Evolutionary conservation across 2,888 invertebrate genomes (phyloP).

Genomic region (Terebella lapidaria): DNA sequence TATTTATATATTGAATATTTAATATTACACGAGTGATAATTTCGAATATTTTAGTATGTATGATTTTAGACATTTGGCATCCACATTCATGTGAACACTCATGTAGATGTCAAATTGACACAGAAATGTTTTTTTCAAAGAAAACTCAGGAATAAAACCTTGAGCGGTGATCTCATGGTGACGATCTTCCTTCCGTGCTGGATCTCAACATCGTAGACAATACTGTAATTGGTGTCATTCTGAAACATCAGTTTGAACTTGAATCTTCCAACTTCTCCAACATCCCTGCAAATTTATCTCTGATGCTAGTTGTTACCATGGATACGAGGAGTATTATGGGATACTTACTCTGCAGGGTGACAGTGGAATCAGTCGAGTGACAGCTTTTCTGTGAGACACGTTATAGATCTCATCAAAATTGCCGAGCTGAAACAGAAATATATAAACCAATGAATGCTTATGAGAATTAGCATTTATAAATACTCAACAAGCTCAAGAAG

Average conservation of each 20-base stretch:
- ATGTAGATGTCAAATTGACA: background rate
- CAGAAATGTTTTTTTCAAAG: background rate
- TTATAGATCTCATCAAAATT: constrained; percentile 49
- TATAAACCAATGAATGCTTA: too few relatives aligned
- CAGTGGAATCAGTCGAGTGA: constrained; percentile 42
- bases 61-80: too few relatives aligned
- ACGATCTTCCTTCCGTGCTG: constrained; percentile 62
- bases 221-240: constrained; percentile 63
- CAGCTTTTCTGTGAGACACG: constrained; percentile 42
- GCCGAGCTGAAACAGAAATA: constrained; percentile 36
- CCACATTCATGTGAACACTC: too few relatives aligned
- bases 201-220: constrained; percentile 65
- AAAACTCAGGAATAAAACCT: constrained; percentile 57
- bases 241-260: constrained; percentile 27
- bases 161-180: constrained; percentile 69
- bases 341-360: constrained; percentile 32
- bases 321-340: too few relatives aligned
- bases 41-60: too few relatives aligned
- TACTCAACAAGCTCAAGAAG: too few relatives aligned
- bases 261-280: too few relatives aligned
- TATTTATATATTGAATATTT: too few relatives aligned
- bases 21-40: background rate
- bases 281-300: too few relatives aligned
- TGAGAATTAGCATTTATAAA: too few relatives aligned
- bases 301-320: too few relatives aligned